Evolutionary conservation across 2,797 vertebrate genomes (phyloP).

Genomic region (Pagetopsis macropterus): DNA sequence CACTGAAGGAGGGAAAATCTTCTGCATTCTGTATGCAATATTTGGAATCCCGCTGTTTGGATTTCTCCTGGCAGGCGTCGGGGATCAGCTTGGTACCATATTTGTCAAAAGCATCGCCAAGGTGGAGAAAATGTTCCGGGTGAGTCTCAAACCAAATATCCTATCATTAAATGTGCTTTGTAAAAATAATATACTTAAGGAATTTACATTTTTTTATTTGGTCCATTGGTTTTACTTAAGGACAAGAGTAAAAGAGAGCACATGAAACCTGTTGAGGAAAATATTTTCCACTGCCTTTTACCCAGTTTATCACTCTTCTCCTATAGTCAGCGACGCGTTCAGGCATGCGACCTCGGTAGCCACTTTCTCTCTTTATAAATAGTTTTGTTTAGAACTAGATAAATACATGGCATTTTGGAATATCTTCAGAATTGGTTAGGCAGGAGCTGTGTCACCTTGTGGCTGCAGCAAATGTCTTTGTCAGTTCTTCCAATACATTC

Average conservation of each 20-base stretch:
- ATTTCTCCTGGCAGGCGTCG: slow-evolving; percentile 95
- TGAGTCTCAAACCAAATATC: slow-evolving; percentile 74
- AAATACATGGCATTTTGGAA: too few species aligned
- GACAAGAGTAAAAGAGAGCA: neutral
- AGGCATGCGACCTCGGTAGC: too few species aligned
- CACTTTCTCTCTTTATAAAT: too few species aligned
- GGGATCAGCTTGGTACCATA: slow-evolving; percentile 98
- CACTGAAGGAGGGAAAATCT: slow-evolving; percentile 95
- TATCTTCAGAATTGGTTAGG: too few species aligned
- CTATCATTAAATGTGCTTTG: neutral
- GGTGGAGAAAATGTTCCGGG: slow-evolving; percentile 96
- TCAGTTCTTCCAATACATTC: too few species aligned
- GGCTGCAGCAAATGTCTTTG: too few species aligned
- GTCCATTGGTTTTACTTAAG: neutral
- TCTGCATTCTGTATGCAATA: slow-evolving; percentile 97
- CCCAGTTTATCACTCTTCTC: too few species aligned
- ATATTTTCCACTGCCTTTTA: too few species aligned
- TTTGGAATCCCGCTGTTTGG: slow-evolving; percentile 98
- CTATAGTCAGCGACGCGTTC: too few species aligned
- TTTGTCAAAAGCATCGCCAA: slow-evolving; percentile 96
- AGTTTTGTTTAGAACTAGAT: too few species aligned
- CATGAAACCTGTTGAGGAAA: neutral
- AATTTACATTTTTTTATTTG: neutral
- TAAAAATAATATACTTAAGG: neutral
- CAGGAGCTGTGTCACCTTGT: too few species aligned